Evolutionary conservation across 2,113 vertebrate species (phyloP).

Genomic region (Sceloporus undulatus): DNA sequence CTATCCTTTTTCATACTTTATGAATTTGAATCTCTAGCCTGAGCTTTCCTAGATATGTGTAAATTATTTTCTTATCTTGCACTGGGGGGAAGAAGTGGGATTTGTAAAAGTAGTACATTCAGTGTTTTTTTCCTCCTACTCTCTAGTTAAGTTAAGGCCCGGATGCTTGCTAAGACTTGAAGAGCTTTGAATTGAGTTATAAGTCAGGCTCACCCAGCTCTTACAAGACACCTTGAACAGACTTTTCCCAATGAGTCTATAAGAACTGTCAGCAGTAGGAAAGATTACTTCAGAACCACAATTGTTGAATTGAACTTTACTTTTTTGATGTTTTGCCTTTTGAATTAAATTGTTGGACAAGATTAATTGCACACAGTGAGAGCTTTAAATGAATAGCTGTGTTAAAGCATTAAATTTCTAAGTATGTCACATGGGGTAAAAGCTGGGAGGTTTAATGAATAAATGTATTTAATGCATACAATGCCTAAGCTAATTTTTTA

Average conservation of each 20-base stretch:
- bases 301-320: slow-evolving; percentile 78
- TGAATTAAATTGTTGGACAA: slow-evolving; percentile 84
- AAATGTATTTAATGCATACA: slow-evolving; percentile 81
- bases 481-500: slow-evolving; percentile 81
- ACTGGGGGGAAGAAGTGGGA: slow-evolving; percentile 52
- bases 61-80: neutral
- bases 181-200: slow-evolving; percentile 78
- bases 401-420: slow-evolving; percentile 81
- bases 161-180: slow-evolving; percentile 69
- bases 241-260: slow-evolving; percentile 74
- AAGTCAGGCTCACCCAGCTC: slow-evolving; percentile 73
- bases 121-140: slow-evolving; percentile 6
- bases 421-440: slow-evolving; percentile 75
- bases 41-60: neutral
- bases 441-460: slow-evolving; percentile 80
- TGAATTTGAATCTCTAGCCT: neutral
- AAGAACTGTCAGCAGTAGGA: slow-evolving; percentile 77
- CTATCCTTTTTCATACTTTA: neutral
- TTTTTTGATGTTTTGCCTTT: slow-evolving; percentile 82
- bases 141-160: slow-evolving; percentile 53
- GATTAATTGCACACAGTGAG: slow-evolving; percentile 82
- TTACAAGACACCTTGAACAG: slow-evolving; percentile 77
- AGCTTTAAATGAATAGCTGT: slow-evolving; percentile 81
- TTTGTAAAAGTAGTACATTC: slow-evolving; percentile 62
- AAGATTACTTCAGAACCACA: slow-evolving; percentile 76